Conservation (phyloP, 2,888 invertebrate species). For the Ellobium chinense region DNA sequence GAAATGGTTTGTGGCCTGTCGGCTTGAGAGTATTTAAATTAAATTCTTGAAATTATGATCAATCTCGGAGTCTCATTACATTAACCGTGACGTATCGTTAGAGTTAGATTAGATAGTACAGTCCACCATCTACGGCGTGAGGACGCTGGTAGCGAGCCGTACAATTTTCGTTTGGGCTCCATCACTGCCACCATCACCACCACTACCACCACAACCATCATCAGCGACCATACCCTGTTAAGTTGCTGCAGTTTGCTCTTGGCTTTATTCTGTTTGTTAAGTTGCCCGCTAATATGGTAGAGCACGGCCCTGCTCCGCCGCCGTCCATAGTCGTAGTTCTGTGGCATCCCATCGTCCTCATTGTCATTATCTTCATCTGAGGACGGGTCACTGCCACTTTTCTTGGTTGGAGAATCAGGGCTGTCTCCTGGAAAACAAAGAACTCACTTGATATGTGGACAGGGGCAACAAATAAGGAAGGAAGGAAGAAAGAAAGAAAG, state of each 20-base stretch:
- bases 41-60: too few species aligned
- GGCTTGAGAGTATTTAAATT: too few species aligned
- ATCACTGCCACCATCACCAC: not conserved
- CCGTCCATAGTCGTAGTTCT: slow-evolving; percentile 88
- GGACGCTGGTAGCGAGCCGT: too few species aligned
- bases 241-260: slow-evolving; percentile 93
- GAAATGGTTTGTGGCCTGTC: too few species aligned
- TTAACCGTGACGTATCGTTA: too few species aligned
- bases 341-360: slow-evolving; percentile 59
- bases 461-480: not conserved
- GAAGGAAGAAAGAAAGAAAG: not conserved
- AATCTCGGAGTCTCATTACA: too few species aligned
- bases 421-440: slow-evolving; percentile 19
- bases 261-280: slow-evolving; percentile 90
- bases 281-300: slow-evolving; percentile 97
- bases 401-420: slow-evolving; percentile 27
- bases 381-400: slow-evolving; percentile 51
- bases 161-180: too few species aligned
- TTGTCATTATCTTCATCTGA: slow-evolving; percentile 55
- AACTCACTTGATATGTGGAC: not conserved
- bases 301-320: slow-evolving; percentile 95
- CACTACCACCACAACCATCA: not conserved
- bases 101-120: too few species aligned
- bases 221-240: slow-evolving; percentile 45
- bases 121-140: too few species aligned